These are phyloP conservation scores for Enteromius radiatus DNA, from an alignment of 2,797 vertebrate genomes.

Conservation along the genomic window DNA sequence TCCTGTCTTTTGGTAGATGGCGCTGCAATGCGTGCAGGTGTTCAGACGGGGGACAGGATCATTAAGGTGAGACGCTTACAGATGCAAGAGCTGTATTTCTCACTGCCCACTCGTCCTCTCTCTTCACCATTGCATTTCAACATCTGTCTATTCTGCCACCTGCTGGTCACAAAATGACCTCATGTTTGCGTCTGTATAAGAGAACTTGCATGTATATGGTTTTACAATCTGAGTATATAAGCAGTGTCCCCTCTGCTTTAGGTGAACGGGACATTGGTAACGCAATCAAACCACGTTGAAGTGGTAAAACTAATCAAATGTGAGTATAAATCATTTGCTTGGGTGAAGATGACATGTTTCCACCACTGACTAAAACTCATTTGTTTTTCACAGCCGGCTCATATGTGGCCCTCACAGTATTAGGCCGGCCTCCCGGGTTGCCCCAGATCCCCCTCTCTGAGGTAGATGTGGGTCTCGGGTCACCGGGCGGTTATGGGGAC, in stretches of 20 bases:
- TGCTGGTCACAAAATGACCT: conserved; percentile 65
- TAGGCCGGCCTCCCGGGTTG: conserved; percentile 93
- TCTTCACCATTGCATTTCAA: conserved; percentile 2
- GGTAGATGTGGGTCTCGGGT: conserved; percentile 82
- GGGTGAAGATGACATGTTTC: neutral
- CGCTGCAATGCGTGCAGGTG: conserved; percentile 96
- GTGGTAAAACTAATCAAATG: conserved; percentile 97
- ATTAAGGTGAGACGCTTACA: conserved; percentile 75
- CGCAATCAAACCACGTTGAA: conserved; percentile 95
- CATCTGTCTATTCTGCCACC: conserved; percentile 69
- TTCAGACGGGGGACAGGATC: conserved; percentile 95
- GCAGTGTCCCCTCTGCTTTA: conserved; percentile 60
- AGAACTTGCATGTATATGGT: neutral
- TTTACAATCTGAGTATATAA: neutral
- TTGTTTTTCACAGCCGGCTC: conserved; percentile 86
- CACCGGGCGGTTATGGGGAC: conserved; percentile 72
- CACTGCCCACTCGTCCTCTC: conserved; percentile 15
- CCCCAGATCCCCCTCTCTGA: conserved; percentile 91
- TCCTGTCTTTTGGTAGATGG: conserved; percentile 81
- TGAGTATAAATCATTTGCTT: conserved; percentile 73
- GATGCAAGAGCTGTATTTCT: conserved; percentile 69
- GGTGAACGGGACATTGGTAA: conserved; percentile 96
- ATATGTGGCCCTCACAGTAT: conserved; percentile 96
- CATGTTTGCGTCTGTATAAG: neutral
- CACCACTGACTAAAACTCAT: conserved; percentile 72